These are phyloP conservation scores for Syrphus vitripennis DNA, from an alignment of 2,888 invertebrate species.

Conservation along the genomic window DNA sequence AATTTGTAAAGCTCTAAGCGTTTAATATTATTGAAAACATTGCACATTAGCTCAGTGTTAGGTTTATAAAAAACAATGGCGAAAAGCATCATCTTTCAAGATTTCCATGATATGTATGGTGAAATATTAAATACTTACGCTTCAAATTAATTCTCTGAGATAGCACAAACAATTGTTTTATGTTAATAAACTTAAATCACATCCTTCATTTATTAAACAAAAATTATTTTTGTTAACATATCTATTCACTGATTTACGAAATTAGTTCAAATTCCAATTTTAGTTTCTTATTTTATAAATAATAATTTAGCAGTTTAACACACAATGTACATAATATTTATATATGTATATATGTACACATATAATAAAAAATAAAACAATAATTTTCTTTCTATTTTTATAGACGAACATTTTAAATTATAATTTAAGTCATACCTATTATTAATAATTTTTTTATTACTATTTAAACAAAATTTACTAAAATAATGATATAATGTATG, in stretches of 20 bases:
- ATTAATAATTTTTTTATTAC: constrained; percentile 2
- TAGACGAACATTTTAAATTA: constrained; percentile 25
- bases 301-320: constrained; percentile 55
- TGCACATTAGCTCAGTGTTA: no score
- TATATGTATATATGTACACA: not conserved
- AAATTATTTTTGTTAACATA: constrained; percentile 37
- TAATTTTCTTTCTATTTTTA: constrained; percentile 17
- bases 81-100: no score
- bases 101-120: not conserved
- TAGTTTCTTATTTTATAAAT: constrained; percentile 36
- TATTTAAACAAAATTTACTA: constrained; percentile 55
- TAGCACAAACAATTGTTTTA: not conserved
- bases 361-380: constrained; percentile 24
- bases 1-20: no score
- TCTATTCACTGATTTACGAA: constrained; percentile 50
- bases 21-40: no score
- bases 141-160: not conserved
- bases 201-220: constrained; percentile 53
- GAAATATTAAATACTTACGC: not conserved
- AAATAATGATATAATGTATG: constrained; percentile 38
- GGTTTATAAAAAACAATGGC: no score
- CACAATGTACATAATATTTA: constrained; percentile 15
- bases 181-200: constrained; percentile 66
- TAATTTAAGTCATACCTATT: constrained; percentile 37
- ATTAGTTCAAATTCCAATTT: constrained; percentile 6